phyloP scores from a whole-genome alignment of 2,113 vertebrate genomes.

The Clarias batrachus region DNA sequence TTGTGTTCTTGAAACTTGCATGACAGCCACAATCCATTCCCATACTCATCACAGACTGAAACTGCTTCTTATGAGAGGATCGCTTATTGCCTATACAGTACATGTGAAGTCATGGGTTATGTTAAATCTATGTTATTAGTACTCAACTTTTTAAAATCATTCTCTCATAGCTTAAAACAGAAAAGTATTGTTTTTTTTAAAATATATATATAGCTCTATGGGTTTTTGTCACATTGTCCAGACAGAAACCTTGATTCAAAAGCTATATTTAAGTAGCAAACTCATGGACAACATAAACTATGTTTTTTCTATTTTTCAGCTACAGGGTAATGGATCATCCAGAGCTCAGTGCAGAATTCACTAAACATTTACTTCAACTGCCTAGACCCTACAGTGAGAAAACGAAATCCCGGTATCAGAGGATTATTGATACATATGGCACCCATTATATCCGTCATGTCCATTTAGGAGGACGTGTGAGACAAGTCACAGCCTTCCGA shows the following conservation, averaged over 20 bases:
- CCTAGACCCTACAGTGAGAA: constrained; percentile 58
- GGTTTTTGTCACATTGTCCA: not conserved
- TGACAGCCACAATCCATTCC: not conserved
- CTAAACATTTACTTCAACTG: constrained; percentile 68
- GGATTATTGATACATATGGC: constrained; percentile 74
- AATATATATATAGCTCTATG: not conserved
- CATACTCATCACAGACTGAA: not conserved
- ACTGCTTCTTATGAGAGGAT: not conserved
- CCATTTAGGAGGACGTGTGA: constrained; percentile 74
- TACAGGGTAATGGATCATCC: constrained; percentile 73
- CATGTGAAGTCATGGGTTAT: not conserved
- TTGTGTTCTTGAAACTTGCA: not conserved
- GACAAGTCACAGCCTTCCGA: constrained; percentile 72
- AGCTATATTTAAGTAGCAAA: constrained; percentile 25
- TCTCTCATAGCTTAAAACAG: not conserved
- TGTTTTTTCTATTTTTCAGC: constrained; percentile 59
- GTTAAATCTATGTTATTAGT: not conserved
- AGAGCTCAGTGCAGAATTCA: constrained; percentile 72
- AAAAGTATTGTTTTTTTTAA: not conserved
- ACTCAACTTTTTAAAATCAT: not conserved
- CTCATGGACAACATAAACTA: constrained; percentile 9
- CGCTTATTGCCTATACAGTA: not conserved
- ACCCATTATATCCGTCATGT: constrained; percentile 79
- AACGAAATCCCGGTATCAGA: constrained; percentile 62
- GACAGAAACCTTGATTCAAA: not conserved